These are phyloP conservation scores for Lanistes nyassanus DNA, from an alignment of 1,140 invertebrate species.

Conservation along the genomic window DNA sequence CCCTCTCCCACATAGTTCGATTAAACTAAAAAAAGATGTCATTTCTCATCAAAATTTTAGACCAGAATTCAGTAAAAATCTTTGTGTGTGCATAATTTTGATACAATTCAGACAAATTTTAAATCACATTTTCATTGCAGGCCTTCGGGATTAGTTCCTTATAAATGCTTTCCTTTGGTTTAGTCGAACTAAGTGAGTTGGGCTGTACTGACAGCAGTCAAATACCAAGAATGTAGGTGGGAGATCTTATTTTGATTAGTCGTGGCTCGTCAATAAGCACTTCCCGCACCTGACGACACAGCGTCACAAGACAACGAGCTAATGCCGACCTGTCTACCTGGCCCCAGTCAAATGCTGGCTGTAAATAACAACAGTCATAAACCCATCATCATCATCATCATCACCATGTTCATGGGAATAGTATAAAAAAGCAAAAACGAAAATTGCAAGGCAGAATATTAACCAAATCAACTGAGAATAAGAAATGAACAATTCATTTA, in stretches of 20 bases:
- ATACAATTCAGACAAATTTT: too few species aligned
- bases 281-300: conserved; percentile 63
- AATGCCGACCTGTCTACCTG: conserved; percentile 67
- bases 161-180: neutral
- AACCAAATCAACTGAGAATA: neutral
- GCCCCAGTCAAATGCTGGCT: conserved; percentile 70
- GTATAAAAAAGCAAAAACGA: too few species aligned
- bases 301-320: conserved; percentile 66
- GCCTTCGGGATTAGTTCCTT: too few species aligned
- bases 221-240: conserved; percentile 71
- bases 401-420: neutral
- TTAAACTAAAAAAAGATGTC: too few species aligned
- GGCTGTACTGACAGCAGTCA: too few species aligned
- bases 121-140: too few species aligned
- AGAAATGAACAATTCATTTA: too few species aligned
- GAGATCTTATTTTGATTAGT: conserved; percentile 69
- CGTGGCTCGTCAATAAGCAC: conserved; percentile 65
- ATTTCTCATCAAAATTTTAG: too few species aligned
- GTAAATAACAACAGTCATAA: conserved; percentile 30
- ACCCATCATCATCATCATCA: neutral
- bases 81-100: too few species aligned
- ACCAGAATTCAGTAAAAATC: too few species aligned
- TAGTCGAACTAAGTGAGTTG: neutral
- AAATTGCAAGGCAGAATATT: too few species aligned
- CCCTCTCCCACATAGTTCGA: too few species aligned